These are phyloP conservation scores for Anguilla megastoma DNA, from an alignment of 2,797 vertebrate species.

Conservation along the genomic window DNA sequence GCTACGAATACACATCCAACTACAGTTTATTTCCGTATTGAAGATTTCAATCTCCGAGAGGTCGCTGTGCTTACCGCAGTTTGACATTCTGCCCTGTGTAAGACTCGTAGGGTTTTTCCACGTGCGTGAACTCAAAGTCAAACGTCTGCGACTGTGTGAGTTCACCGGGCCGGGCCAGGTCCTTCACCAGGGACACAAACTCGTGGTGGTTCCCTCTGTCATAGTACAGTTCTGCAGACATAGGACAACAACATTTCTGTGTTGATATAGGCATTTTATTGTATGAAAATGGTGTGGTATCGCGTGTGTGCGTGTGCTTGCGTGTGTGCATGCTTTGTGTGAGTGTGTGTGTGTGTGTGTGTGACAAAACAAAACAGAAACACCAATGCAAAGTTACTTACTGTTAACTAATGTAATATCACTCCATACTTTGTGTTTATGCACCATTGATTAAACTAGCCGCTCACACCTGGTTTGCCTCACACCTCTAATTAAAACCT, in stretches of 20 bases:
- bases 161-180: conserved; percentile 92
- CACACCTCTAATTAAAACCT: no score
- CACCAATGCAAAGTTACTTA: no score
- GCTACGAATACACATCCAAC: background rate
- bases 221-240: conserved; percentile 87
- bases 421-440: no score
- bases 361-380: no score
- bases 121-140: conserved; percentile 97
- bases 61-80: conserved; percentile 75
- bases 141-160: conserved; percentile 94
- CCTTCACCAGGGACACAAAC: conserved; percentile 97
- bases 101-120: conserved; percentile 97
- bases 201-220: conserved; percentile 98
- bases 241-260: background rate
- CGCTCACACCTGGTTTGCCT: no score
- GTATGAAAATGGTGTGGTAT: background rate
- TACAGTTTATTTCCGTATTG: background rate
- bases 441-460: no score
- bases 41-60: background rate
- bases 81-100: conserved; percentile 99
- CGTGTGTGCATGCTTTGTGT: background rate
- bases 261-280: background rate
- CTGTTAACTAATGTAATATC: no score
- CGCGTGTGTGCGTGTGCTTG: background rate
- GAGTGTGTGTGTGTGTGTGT: background rate